phyloP scores from a whole-genome alignment of 2,113 vertebrate genomes.

The Stomatorhinus ivindoensis region DNA sequence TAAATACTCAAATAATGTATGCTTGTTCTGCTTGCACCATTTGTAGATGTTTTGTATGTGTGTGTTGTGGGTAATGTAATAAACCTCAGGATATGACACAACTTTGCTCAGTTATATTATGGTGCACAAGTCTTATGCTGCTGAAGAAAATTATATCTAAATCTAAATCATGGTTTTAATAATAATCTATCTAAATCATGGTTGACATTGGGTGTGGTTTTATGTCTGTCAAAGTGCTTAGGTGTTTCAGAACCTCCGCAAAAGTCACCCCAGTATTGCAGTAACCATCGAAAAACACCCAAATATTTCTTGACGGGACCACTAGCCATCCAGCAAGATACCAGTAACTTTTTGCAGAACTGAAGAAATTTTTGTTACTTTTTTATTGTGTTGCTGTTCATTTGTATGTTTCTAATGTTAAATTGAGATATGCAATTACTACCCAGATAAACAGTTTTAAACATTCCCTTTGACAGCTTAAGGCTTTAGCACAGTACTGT shows the following conservation, averaged over 20 bases:
- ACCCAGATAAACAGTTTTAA: neutral
- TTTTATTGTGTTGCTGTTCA: neutral
- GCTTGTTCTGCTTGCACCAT: neutral
- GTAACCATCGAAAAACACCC: neutral
- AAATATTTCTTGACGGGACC: neutral
- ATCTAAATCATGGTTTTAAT: neutral
- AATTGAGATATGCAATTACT: neutral
- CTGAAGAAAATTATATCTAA: neutral
- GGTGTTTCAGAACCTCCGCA: neutral
- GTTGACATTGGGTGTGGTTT: neutral
- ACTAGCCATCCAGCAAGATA: neutral
- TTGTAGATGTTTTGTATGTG: neutral
- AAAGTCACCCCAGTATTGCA: neutral
- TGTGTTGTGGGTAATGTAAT: neutral
- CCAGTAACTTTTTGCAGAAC: neutral
- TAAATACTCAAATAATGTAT: neutral
- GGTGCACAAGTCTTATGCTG: neutral
- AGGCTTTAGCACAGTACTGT: neutral
- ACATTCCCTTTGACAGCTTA: neutral
- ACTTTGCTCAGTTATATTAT: neutral
- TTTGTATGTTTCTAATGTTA: neutral
- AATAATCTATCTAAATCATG: neutral
- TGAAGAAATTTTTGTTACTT: neutral
- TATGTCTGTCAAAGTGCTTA: neutral
- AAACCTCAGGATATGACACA: neutral